Conservation (phyloP, 2,113 vertebrate species). For the Perca fluviatilis region DNA sequence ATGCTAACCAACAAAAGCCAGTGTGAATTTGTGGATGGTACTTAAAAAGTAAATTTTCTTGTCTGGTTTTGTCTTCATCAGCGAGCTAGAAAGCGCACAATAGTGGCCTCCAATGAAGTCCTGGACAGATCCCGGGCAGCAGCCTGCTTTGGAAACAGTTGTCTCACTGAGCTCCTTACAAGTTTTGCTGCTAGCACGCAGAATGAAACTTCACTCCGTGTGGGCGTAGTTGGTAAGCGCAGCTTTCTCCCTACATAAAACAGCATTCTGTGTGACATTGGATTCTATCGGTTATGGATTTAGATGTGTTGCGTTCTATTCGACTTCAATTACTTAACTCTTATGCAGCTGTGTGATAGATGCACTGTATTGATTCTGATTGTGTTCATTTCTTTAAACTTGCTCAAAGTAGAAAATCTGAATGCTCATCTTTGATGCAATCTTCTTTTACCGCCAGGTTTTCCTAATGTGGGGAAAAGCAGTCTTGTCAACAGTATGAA, state of each 20-base stretch:
- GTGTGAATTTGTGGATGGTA: neutral
- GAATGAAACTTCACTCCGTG: conserved; percentile 82
- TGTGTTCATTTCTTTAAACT: neutral
- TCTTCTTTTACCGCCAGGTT: conserved; percentile 83
- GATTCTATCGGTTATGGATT: neutral
- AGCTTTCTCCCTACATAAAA: neutral
- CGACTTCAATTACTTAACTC: neutral
- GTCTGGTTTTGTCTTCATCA: conserved; percentile 53
- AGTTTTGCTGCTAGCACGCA: conserved; percentile 67
- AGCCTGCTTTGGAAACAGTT: conserved; percentile 81
- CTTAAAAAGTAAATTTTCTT: neutral
- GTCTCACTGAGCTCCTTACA: conserved; percentile 86
- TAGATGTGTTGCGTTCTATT: neutral
- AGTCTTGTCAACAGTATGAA: conserved; percentile 96
- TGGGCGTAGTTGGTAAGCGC: conserved; percentile 91
- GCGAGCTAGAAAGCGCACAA: conserved; percentile 80
- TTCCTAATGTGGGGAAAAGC: conserved; percentile 98
- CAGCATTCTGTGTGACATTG: neutral
- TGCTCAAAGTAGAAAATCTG: neutral
- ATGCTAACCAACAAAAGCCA: neutral
- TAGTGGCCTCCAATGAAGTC: conserved; percentile 53
- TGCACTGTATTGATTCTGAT: neutral
- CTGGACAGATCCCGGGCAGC: conserved; percentile 79
- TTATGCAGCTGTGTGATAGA: neutral
- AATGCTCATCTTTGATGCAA: neutral